Conservation (phyloP, 2,888 invertebrate species). For the Steinernema carpocapsae region DNA sequence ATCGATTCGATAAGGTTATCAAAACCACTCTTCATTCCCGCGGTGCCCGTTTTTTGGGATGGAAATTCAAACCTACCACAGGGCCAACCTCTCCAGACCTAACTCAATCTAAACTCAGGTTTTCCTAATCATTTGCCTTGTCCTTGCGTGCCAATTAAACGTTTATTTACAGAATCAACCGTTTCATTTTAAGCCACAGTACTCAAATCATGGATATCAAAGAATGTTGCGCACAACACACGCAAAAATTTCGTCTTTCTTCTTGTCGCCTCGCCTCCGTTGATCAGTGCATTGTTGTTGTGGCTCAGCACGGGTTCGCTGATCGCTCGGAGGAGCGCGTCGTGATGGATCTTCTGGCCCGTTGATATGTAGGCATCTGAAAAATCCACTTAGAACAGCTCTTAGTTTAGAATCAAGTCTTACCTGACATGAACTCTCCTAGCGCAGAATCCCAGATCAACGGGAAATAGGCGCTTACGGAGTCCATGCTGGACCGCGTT, state of each 20-base stretch:
- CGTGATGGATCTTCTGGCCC: background rate
- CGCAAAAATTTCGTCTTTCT: background rate
- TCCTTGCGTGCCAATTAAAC: background rate
- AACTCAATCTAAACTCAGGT: no score
- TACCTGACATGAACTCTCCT: conserved; percentile 48
- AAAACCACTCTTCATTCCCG: no score
- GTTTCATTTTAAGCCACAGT: background rate
- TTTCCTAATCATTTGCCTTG: no score
- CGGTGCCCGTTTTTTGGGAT: no score
- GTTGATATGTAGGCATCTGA: conserved; percentile 1
- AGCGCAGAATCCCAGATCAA: conserved; percentile 45
- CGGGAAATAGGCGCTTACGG: conserved; percentile 48
- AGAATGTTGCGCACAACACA: background rate
- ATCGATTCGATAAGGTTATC: no score
- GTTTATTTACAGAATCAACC: no score
- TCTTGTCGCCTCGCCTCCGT: background rate
- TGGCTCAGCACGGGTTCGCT: conserved; percentile 6
- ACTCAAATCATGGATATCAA: conserved; percentile 3
- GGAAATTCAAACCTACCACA: no score
- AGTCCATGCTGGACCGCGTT: conserved; percentile 35
- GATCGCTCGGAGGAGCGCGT: background rate
- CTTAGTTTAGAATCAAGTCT: background rate
- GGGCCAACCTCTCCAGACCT: no score
- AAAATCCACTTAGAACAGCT: background rate
- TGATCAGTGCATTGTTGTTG: background rate